Base-by-base conservation (phyloP, 2,888 invertebrate genomes). In the Pristionchus arcanus region DNA sequence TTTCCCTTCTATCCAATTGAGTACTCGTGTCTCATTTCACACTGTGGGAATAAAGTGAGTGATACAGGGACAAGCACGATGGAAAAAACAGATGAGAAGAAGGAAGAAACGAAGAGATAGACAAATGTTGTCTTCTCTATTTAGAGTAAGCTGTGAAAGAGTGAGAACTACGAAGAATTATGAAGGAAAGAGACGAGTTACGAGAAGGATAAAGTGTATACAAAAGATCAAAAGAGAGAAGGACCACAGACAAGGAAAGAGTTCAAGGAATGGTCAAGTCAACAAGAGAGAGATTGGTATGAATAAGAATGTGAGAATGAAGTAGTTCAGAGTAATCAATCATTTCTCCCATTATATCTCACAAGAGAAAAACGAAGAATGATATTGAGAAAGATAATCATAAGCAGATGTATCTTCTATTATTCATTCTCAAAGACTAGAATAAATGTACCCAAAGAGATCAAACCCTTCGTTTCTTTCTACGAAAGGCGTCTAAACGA, bases 11-110 rank as follows among this genome's bases (percentile, higher is more conserved):
- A n/a, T 63, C 63, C 42, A 7, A 49, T 49, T 49, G 68, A 71
- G 31, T 31, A 63, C n/a, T 31, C 34, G 31, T 31, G 4, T 71
- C 68, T 19, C 68, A 71, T 71, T 71, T 71, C 68, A 71, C 31
- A 71, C 68, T 71, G 68, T 71, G 68, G 68, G 68, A 71, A 71
- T 71, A 31, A 71, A 28, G 63, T 63, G 68, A 71, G n/a, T n/a
- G 66, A 71, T 71, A 71, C 68, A 71, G 68, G 34, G 4, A 71
- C 34, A 63, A 49, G 42, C 42, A 49, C 42, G 19, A 63, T 63
- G 63, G 63, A 63, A 25, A n/a, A 19, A n/a, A 63, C 25, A 19
- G 63, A 63, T 63, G 63, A n/a, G n/a, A 59, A 59, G 42, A 63
- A 63, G 63, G n/a, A n/a, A 63, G n/a, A n/a, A 63, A n/a, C n/a